Base-by-base conservation (phyloP, 2,797 vertebrate species). In the Micrastur ruficollis region DNA sequence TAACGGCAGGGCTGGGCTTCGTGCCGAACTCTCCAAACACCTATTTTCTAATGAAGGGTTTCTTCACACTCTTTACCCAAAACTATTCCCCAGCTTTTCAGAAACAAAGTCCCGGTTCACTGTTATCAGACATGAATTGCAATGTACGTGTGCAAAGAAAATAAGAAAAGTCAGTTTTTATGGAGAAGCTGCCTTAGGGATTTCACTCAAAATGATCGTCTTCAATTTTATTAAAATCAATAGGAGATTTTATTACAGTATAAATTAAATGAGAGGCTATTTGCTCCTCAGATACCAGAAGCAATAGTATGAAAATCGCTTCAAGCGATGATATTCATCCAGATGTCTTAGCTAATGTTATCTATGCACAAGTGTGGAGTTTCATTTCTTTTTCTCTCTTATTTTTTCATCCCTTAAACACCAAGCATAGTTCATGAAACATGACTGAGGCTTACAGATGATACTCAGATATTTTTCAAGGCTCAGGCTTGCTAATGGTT, bases 161-260 rank as follows among this genome's bases (percentile, higher is more conserved):
- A 89, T 29, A 75, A 89, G 50, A 93, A 61, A 44, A 96, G 81
- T 66, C 70, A 50, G 89, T 89, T 97, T 86, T 94, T 87, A 73
- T 23, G 42, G 89, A 97, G 90, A 95, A 95, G 91, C 81, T 94
- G 94, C 97, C 97, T 93, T 56, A 27, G 95, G 97, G 93, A 96
- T 96, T 96, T 96, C 71, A 95, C 95, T 97, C 95, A 96, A 97
- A 98, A 97, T 95, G 63, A 97, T 97, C 70, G 42, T 92, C 97
- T 98, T 98, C 97, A 96, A 93, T 97, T 97, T 98, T 98, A 98
- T 98, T 98, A 98, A 98, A 98, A 98, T 98, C 98, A 97, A 97
- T 98, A 97, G 72, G 90, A 97, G 89, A 95, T 97, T 97, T 98
- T 97, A 98, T 97, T 97, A 96, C 90, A 90, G 90, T 96, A 94